Evolutionary conservation across 1,140 invertebrate species (phyloP).

Genomic region (Trichonephila clavipes): DNA sequence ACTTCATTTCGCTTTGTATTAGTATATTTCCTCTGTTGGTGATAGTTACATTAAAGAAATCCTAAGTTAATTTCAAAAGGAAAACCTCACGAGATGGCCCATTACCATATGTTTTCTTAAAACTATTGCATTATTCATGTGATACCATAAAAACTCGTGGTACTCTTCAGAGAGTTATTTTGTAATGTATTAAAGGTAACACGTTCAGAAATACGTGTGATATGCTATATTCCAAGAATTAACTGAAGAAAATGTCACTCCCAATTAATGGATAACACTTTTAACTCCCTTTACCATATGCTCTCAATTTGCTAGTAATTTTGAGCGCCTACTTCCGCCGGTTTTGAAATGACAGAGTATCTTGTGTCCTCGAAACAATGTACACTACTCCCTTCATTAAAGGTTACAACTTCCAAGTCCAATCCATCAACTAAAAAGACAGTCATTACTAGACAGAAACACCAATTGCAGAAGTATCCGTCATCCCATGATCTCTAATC

Average conservation of each 20-base stretch:
- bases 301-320: background rate
- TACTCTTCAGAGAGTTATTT: too few relatives aligned
- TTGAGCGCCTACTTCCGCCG: background rate
- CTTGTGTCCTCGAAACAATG: background rate
- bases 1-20: too few relatives aligned
- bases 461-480: background rate
- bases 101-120: too few relatives aligned
- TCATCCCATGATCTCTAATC: too few relatives aligned
- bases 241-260: background rate
- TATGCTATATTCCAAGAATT: background rate
- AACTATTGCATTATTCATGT: too few relatives aligned
- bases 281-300: background rate
- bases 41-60: too few relatives aligned
- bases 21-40: too few relatives aligned
- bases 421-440: constrained; percentile 37
- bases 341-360: background rate
- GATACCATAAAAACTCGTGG: too few relatives aligned
- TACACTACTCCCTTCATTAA: background rate
- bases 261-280: background rate
- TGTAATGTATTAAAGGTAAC: too few relatives aligned
- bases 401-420: constrained; percentile 11
- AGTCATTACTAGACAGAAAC: constrained; percentile 23
- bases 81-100: too few relatives aligned
- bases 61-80: too few relatives aligned
- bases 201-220: background rate